Conservation (phyloP, 2,113 vertebrate genomes). For the Triplophysa siluroides region DNA sequence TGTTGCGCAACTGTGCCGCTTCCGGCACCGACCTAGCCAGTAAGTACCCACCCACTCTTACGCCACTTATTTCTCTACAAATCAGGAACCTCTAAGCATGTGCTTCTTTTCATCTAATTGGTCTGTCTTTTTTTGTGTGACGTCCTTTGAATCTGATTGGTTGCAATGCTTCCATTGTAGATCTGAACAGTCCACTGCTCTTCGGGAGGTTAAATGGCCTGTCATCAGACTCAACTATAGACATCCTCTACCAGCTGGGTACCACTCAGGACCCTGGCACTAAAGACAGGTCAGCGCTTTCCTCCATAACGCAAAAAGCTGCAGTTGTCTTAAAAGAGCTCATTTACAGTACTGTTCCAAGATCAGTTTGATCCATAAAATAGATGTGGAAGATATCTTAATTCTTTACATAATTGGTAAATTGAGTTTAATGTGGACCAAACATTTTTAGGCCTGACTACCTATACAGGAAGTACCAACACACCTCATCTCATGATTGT, state of each 20-base stretch:
- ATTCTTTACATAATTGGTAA: background rate
- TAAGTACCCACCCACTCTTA: conserved; percentile 59
- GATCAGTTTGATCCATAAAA: background rate
- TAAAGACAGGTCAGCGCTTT: conserved; percentile 86
- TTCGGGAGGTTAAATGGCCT: conserved; percentile 97
- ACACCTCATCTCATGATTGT: too few species aligned
- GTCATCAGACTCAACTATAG: conserved; percentile 98
- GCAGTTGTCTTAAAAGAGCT: background rate
- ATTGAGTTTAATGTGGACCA: background rate
- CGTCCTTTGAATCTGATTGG: background rate
- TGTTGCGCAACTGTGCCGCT: conserved; percentile 94
- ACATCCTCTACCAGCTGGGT: conserved; percentile 98
- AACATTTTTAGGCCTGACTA: too few species aligned
- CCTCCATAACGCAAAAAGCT: background rate
- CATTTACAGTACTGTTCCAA: background rate
- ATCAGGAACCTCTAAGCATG: background rate
- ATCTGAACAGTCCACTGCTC: conserved; percentile 96
- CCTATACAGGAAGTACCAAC: too few species aligned
- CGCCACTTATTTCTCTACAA: background rate
- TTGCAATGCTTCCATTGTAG: conserved; percentile 65
- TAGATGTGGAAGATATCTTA: background rate
- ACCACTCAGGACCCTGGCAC: conserved; percentile 97
- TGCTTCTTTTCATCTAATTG: background rate
- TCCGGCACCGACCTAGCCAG: conserved; percentile 95
- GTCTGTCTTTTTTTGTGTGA: background rate